Evolutionary conservation across 2,113 vertebrate genomes (phyloP), one percentile per base, ranked within the genome.

Genomic region (Colistium nudipinnis): DNA sequence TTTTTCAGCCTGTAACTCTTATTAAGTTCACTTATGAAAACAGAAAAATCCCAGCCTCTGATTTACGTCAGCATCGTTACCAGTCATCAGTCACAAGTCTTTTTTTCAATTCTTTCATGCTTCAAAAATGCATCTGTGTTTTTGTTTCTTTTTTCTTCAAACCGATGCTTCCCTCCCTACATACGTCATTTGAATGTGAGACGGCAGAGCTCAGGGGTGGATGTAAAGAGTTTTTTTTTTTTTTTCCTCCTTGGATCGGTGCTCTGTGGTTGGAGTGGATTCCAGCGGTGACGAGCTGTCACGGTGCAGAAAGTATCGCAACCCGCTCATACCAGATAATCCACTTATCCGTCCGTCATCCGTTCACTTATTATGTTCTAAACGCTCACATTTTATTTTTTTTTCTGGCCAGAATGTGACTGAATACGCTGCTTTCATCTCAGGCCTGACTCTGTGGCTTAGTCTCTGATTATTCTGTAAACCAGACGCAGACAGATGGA

Each of bases 381-480:
- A 72, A 61, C 59, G 51, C 12, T 62, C 12, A 2, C 61, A 10
- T 72, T 3, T 27, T 19, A 16, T 52, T 53, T 6, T 72, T 3
- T 27, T 19, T 39, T 52, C 49, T 6, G 27, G 57, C 61, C 62
- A 56, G 41, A 44, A 41, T 49, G 54, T 43, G 44, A 27, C 59
- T 64, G 9, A 52, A 77, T 24, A 7, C 20, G 4, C 59, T 7
- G 17, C 43, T 41, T 59, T 62, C 16, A 48, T 84, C 62, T 82
- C 47, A 6, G 76, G 48, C 51, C 19, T 4, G 19, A 66, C 64
- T 54, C 31, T 49, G 70, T 2, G 53, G 80, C 65, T 35, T 47
- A 0, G 60, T 10, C 43, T 7, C 76, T 81, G 84, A 84, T 81
- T 88, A 38, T 17, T 7, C 56, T 71, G 61, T 84, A 76, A 83